Percentiles rank a stretch among this genome's conserved stretches.
These are phyloP conservation scores for Merluccius polli DNA, from an alignment of 2,797 vertebrate species.

Conservation along the genomic window DNA sequence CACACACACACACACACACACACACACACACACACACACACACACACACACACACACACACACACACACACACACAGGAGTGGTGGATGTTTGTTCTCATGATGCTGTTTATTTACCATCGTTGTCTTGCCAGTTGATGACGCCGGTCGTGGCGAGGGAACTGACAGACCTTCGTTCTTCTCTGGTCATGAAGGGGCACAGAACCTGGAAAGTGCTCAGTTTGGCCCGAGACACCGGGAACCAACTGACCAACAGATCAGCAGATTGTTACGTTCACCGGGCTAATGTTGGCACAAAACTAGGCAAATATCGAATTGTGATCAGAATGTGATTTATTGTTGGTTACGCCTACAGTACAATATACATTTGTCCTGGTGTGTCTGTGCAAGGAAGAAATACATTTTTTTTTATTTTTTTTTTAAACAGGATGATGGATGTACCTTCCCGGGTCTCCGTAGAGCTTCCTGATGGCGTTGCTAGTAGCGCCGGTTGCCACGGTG, in stretches of 20 bases:
- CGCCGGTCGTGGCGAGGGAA: slow-evolving; percentile 79
- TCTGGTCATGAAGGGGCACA: slow-evolving; percentile 78
- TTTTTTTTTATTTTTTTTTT: too few relatives aligned
- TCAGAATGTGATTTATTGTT: background rate
- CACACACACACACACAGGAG: slow-evolving; percentile 3
- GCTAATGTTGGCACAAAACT: background rate
- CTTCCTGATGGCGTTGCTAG: slow-evolving; percentile 56
- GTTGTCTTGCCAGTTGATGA: slow-evolving; percentile 81
- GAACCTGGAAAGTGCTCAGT: slow-evolving; percentile 85
- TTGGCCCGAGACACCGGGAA: slow-evolving; percentile 83
- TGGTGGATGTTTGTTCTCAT: background rate
- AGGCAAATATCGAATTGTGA: background rate
- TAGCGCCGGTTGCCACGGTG: slow-evolving; percentile 49
- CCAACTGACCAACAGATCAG: slow-evolving; percentile 72
- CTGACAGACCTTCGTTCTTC: slow-evolving; percentile 82
- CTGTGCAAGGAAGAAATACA: background rate
- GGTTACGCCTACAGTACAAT: background rate
- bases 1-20: background rate
- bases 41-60: slow-evolving; percentile 61
- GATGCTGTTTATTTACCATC: slow-evolving; percentile 60
- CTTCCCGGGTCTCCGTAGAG: slow-evolving; percentile 75
- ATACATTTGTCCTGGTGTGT: background rate
- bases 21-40: slow-evolving; percentile 33
- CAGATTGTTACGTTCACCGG: slow-evolving; percentile 24
- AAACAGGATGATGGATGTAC: background rate